phyloP scores from a whole-genome alignment of 2,888 invertebrate species.

The Tetropium fuscum region DNA sequence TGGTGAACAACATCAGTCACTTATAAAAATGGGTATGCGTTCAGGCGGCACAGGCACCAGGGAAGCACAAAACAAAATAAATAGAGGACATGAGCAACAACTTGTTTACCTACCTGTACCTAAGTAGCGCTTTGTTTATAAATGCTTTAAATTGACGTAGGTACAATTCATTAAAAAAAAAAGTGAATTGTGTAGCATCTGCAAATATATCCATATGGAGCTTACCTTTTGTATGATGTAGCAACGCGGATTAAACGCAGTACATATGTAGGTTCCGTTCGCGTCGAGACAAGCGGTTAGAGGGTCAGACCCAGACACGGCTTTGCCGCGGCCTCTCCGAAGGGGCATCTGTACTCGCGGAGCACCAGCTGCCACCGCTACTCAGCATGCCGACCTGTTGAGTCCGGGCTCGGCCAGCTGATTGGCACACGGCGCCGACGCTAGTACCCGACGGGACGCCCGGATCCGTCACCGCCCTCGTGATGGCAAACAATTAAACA shows the following conservation, averaged over 20 bases:
- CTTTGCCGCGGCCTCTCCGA: slow-evolving; percentile 57
- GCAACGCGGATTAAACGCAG: slow-evolving; percentile 73
- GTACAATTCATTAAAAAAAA: background rate
- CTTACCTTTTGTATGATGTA: slow-evolving; percentile 76
- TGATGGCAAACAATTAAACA: slow-evolving; percentile 13
- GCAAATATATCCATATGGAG: slow-evolving; percentile 27
- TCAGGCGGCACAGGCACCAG: too few relatives aligned
- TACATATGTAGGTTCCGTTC: slow-evolving; percentile 73
- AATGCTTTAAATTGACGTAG: too few relatives aligned
- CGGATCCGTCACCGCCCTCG: slow-evolving; percentile 32
- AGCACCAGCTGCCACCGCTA: slow-evolving; percentile 56
- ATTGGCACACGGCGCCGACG: slow-evolving; percentile 55
- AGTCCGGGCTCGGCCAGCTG: slow-evolving; percentile 63
- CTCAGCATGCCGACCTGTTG: slow-evolving; percentile 68
- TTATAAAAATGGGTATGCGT: background rate
- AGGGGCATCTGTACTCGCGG: slow-evolving; percentile 64
- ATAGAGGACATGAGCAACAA: background rate
- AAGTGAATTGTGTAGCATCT: slow-evolving; percentile 3
- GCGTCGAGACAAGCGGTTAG: slow-evolving; percentile 68
- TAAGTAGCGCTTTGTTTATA: too few relatives aligned
- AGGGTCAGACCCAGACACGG: slow-evolving; percentile 57
- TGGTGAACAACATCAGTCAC: slow-evolving; percentile 17
- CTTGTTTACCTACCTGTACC: too few relatives aligned
- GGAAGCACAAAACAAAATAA: slow-evolving; percentile 3
- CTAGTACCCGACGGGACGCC: slow-evolving; percentile 32